Evolutionary conservation across 2,797 vertebrate species (phyloP).

Genomic region (Enteromius trimaculatus): DNA sequence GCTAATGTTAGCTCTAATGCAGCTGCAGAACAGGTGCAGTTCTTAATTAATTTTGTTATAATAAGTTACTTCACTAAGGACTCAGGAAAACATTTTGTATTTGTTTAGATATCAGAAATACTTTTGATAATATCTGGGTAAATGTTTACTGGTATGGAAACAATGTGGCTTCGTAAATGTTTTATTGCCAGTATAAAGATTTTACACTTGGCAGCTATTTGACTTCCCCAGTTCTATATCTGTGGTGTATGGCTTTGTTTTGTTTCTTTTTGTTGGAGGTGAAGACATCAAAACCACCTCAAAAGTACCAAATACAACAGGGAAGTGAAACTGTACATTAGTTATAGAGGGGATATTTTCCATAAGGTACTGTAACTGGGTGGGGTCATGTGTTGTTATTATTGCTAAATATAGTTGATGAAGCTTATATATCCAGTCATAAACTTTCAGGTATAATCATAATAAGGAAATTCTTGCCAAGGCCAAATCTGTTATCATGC

Average conservation of each 20-base stretch:
- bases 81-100: no score
- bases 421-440: neutral
- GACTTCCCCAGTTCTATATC: neutral
- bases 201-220: no score
- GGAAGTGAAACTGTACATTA: slow-evolving; percentile 55
- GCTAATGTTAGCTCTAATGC: no score
- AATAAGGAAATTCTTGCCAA: neutral
- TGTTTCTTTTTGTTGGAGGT: neutral
- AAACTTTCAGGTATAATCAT: neutral
- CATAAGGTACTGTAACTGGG: neutral
- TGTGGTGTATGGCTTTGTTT: neutral
- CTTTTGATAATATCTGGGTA: no score
- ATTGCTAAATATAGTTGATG: slow-evolving; percentile 1
- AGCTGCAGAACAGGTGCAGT: no score
- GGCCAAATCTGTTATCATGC: neutral
- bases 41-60: no score
- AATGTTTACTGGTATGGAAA: no score
- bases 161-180: no score
- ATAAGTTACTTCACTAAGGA: no score
- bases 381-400: slow-evolving; percentile 8
- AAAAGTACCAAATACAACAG: slow-evolving; percentile 8
- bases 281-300: neutral
- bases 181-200: no score
- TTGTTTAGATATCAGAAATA: no score
- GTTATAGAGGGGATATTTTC: slow-evolving; percentile 37